Evolutionary conservation across 2,113 vertebrate species (phyloP).

Genomic region (Cryptomyrus ogoouensis): DNA sequence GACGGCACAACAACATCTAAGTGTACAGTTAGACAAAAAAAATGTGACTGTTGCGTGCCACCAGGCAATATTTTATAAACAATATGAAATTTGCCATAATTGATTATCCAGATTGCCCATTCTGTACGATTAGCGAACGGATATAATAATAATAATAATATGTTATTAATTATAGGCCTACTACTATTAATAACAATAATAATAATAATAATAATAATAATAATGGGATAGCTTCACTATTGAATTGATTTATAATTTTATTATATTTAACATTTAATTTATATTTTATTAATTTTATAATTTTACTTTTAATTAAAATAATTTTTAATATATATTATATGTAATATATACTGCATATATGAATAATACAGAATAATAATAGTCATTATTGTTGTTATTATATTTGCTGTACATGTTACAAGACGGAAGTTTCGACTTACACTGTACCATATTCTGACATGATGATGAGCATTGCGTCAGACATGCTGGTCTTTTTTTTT

Average conservation of each 20-base stretch:
- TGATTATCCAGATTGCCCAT: neutral
- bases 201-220: no score
- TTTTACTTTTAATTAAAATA: neutral
- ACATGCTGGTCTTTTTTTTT: neutral
- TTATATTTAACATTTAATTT: neutral
- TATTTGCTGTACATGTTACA: neutral
- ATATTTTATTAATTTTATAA: neutral
- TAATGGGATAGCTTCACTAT: no score
- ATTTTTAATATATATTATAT: neutral
- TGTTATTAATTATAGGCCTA: neutral
- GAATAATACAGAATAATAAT: neutral
- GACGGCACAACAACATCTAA: conserved; percentile 58
- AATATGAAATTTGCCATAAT: neutral
- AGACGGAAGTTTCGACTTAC: neutral
- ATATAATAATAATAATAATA: neutral
- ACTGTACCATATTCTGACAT: neutral
- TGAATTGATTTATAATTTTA: no score
- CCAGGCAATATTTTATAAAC: neutral
- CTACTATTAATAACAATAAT: no score
- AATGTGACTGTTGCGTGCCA: neutral
- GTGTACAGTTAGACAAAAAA: neutral
- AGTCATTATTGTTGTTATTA: neutral
- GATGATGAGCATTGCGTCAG: neutral
- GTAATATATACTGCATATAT: neutral
- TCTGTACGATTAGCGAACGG: neutral